Evolutionary conservation across 2,888 invertebrate genomes (phyloP), one percentile per base, ranked within the genome.

Genomic region (Dione vanillae): DNA sequence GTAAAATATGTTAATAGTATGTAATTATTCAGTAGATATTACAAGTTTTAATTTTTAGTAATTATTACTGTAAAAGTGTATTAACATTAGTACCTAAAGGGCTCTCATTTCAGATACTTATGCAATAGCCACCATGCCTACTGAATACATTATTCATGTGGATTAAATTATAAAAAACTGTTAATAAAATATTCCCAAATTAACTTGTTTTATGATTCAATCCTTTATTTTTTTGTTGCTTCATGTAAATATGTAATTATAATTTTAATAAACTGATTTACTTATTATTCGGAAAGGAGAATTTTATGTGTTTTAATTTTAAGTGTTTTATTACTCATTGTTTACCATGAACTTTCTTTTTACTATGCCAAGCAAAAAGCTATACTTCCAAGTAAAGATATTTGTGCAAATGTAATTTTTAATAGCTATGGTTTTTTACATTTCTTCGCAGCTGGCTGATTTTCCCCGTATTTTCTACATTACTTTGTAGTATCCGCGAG

Each of bases 151-250:
- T 81, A 83, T 82, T 82, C 80, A 81, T 83, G 80, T 82, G 81
- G 84, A 80, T 82, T 82, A 85, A 86, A 84, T 84, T 88, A 89
- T 89, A 86, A 88, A 74, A 78, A 89, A 82, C 85, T 90, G 92
- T 92, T 92, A 91, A 89, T 90, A 90, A 91, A 92, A 89, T 86
- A 86, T 86, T 89, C 76, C 83, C 86, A 90, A 86, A 82, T 82
- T 81, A 80, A 80, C 35, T 45, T 71, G 67, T 75, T 76, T 79
- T 83, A 80, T 83, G 81, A 82, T 81, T 70, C 5, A 56, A 59
- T 45, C 20, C 35, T 35, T 47, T 11, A 9, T 49, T 16, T 51
- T 19, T 0, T 27, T 41, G 43, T 16, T 45, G 11, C n/a, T 45
- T 47, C 11, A 16, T 43, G 2, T n/a, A 27, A 27, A 43, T 37